Conservation (phyloP, 2,888 invertebrate species). For the Agelastica alni region DNA sequence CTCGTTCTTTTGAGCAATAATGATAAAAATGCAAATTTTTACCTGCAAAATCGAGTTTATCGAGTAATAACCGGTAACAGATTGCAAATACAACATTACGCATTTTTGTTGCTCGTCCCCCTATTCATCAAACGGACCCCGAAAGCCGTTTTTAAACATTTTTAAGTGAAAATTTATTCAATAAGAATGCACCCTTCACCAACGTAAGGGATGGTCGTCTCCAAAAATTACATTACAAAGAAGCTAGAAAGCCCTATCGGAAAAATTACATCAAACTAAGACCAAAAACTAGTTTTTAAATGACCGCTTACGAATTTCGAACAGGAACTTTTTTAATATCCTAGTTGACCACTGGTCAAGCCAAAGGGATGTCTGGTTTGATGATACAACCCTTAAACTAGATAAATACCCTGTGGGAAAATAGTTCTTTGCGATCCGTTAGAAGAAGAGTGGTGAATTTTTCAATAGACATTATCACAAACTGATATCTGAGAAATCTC, state of each 20-base stretch:
- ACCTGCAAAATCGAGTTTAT: constrained; percentile 30
- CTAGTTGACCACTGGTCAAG: constrained; percentile 40
- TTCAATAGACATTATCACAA: not conserved
- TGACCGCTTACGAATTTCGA: constrained; percentile 39
- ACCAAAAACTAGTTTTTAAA: constrained; percentile 45
- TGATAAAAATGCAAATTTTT: constrained; percentile 28
- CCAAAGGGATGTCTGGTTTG: constrained; percentile 38
- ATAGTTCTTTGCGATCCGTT: constrained; percentile 29
- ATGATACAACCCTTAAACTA: constrained; percentile 38
- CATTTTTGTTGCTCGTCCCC: constrained; percentile 28
- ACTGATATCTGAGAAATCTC: constrained; percentile 5
- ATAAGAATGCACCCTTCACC: constrained; percentile 24
- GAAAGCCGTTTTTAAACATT: constrained; percentile 23
- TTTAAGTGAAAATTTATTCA: constrained; percentile 35
- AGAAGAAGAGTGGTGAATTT: constrained; percentile 10
- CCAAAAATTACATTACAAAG: constrained; percentile 41
- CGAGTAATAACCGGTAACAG: constrained; percentile 25
- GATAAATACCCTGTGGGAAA: constrained; percentile 40
- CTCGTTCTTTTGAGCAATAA: constrained; percentile 11
- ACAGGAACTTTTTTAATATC: constrained; percentile 30
- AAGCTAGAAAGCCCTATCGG: constrained; percentile 30
- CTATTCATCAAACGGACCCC: constrained; percentile 17
- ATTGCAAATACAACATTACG: constrained; percentile 26
- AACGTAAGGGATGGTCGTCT: constrained; percentile 29
- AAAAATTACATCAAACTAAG: constrained; percentile 44